Evolutionary conservation across 2,888 invertebrate genomes (phyloP).

Genomic region (Papilio gigon): DNA sequence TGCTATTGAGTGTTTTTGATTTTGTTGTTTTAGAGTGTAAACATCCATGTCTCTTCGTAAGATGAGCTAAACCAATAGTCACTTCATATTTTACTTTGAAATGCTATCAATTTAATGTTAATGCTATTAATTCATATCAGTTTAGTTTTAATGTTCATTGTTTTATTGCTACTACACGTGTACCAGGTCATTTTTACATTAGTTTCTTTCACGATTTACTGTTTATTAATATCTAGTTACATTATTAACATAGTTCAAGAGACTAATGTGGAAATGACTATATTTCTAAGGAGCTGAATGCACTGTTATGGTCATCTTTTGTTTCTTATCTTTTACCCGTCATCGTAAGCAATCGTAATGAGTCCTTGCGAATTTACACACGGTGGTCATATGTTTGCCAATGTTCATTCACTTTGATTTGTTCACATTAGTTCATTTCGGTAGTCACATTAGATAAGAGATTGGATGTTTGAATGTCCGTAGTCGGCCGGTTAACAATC

Average conservation of each 20-base stretch:
- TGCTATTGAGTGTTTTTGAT: slow-evolving; percentile 40
- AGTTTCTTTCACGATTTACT: neutral
- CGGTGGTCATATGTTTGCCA: slow-evolving; percentile 82
- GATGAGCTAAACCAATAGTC: slow-evolving; percentile 45
- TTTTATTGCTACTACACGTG: slow-evolving; percentile 15
- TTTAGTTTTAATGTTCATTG: slow-evolving; percentile 12
- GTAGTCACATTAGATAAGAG: slow-evolving; percentile 73
- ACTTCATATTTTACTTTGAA: slow-evolving; percentile 37
- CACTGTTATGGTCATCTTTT: slow-evolving; percentile 54
- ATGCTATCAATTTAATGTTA: slow-evolving; percentile 22
- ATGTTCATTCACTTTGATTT: slow-evolving; percentile 75
- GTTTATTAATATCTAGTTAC: neutral
- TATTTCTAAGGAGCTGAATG: slow-evolving; percentile 41
- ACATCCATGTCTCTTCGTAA: slow-evolving; percentile 55
- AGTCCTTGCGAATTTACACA: slow-evolving; percentile 81
- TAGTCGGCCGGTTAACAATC: slow-evolving; percentile 78
- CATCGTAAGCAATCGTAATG: slow-evolving; percentile 60
- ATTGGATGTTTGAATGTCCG: slow-evolving; percentile 79
- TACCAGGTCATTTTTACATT: slow-evolving; percentile 14
- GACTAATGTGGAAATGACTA: slow-evolving; percentile 23
- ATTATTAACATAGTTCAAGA: neutral
- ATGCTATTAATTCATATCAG: slow-evolving; percentile 12
- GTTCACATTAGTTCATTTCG: slow-evolving; percentile 75
- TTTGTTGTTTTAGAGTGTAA: slow-evolving; percentile 49
- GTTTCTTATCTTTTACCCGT: slow-evolving; percentile 52